Evolutionary conservation across 2,888 invertebrate genomes (phyloP), one percentile per base, ranked within the genome.

Genomic region (Opisthograptis luteolata): DNA sequence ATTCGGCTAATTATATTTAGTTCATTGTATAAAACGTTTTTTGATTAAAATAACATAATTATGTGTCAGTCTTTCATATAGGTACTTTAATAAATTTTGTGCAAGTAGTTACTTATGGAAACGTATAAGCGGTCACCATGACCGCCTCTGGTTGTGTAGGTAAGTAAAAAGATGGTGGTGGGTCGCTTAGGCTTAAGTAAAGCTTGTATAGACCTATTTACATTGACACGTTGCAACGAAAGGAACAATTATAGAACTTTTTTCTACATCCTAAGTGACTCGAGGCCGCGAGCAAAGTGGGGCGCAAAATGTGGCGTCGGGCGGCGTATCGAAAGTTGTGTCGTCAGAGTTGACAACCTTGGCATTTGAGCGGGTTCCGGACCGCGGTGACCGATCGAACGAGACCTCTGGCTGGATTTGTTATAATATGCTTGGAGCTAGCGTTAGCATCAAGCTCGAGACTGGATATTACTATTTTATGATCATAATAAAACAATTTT

Each of bases 341-440:
- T 86, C 87, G 88, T 87, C 86, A 85, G 80, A 88, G 84, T 89
- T 80, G 90, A 81, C 89, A 90, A 84, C 90, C 90, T 90, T 90
- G 90, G 89, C 90, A 90, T 90, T 90, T 90, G 84, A 84, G 76
- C 81, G 83, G 87, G 87, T 89, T 89, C 88, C 89, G 89, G 72
- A 72, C 77, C 64, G 67, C 70, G 60, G 73, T 76, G 81, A 76
- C 84, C 84, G 79, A 76, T 73, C 77, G 71, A 62, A 48, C 62
- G 60, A 64, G 79, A 79, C 79, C 82, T 80, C 78, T 73, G 51
- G 62, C 64, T 70, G 67, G 68, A 65, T 70, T 64, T 57, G 68
- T 60, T 68, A 55, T 40, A 49, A 55, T 47, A 53, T 32, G 9
- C 28, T 28, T 35, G 13, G 17, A 42, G 35, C 44, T 31, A 45